Conservation (phyloP, 2,888 invertebrate genomes). For the Tinea pellionella region DNA sequence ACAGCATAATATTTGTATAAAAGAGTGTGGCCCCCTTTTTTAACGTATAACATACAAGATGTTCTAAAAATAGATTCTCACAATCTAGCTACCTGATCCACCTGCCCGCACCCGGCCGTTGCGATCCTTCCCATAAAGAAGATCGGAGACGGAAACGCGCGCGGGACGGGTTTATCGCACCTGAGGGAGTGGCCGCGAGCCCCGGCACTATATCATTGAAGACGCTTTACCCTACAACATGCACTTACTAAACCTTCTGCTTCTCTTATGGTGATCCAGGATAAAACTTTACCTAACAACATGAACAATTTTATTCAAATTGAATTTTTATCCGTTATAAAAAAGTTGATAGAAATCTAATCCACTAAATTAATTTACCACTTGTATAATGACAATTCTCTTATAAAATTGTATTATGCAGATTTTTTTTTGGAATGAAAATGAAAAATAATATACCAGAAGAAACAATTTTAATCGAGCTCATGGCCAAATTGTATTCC, state of each 20-base stretch:
- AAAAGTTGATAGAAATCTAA: neutral
- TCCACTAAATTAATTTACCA: neutral
- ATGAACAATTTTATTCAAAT: neutral
- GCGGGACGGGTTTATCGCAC: conserved; percentile 65
- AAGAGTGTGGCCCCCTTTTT: neutral
- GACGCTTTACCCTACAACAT: conserved; percentile 41
- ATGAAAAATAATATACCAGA: neutral
- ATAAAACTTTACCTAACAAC: neutral
- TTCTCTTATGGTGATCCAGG: neutral
- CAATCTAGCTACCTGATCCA: conserved; percentile 37
- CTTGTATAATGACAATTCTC: neutral
- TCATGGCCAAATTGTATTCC: neutral
- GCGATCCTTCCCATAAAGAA: conserved; percentile 66
- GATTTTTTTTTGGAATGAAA: neutral
- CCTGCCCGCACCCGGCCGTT: conserved; percentile 32
- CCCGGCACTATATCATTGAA: conserved; percentile 66
- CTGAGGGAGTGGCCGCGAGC: conserved; percentile 59
- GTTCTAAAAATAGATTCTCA: conserved; percentile 64
- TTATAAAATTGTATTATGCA: neutral
- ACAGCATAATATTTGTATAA: conserved; percentile 43
- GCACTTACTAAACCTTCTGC: conserved; percentile 25
- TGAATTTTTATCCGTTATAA: neutral
- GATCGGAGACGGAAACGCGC: conserved; percentile 49
- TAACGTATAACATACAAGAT: conserved; percentile 54
- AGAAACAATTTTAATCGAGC: neutral